Percentiles rank a stretch among this genome's conserved stretches.
Conservation (phyloP, 1,140 invertebrate genomes). For the Planococcus citri region DNA sequence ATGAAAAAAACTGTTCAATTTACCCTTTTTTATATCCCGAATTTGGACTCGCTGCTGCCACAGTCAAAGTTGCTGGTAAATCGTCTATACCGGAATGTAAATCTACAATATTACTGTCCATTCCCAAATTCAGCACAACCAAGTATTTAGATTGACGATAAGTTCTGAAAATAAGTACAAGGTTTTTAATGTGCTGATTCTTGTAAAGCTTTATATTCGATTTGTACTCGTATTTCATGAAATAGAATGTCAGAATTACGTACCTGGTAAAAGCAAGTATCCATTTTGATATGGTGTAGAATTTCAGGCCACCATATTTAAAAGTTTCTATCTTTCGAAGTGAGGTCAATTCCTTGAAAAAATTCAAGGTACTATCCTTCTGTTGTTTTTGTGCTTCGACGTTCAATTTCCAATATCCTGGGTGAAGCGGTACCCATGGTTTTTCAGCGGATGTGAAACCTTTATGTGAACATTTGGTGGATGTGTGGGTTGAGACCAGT, state of each 20-base stretch:
- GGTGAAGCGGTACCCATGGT: slow-evolving; percentile 53
- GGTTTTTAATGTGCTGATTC: not conserved
- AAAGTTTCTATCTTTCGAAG: slow-evolving; percentile 34
- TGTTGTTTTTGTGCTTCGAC: slow-evolving; percentile 30
- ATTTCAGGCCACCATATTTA: slow-evolving; percentile 33
- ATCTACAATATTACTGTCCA: not conserved
- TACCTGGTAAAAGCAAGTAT: slow-evolving; percentile 23
- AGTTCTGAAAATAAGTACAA: not conserved
- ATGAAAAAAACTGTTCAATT: no score
- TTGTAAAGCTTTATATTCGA: no score
- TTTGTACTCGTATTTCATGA: no score
- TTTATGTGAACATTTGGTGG: not conserved
- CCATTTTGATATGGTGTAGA: slow-evolving; percentile 24
- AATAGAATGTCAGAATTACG: not conserved
- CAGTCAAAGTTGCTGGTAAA: not conserved
- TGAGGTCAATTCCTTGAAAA: slow-evolving; percentile 37
- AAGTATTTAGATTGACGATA: not conserved
- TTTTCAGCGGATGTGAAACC: not conserved
- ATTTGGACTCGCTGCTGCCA: not conserved
- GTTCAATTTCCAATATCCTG: slow-evolving; percentile 39
- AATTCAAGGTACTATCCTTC: slow-evolving; percentile 36
- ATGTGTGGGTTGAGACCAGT: no score
- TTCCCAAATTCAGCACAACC: not conserved
- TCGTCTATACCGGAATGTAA: not conserved
- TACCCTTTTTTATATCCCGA: not conserved